Evolutionary conservation across 2,113 vertebrate species (phyloP).

Genomic region (Aegotheles bennettii): DNA sequence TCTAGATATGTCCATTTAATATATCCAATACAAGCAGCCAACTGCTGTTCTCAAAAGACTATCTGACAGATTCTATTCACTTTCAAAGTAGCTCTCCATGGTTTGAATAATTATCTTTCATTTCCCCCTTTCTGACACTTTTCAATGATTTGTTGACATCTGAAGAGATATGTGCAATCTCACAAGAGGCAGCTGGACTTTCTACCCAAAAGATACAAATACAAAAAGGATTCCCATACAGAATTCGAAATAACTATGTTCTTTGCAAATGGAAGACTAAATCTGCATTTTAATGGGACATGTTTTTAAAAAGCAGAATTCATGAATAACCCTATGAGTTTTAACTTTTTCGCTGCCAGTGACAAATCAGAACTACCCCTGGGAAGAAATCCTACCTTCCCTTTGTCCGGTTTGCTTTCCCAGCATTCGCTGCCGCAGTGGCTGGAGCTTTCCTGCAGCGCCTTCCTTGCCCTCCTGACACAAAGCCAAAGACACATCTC

Average conservation of each 20-base stretch:
- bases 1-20: conserved; percentile 76
- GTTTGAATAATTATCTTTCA: conserved; percentile 77
- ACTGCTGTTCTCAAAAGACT: conserved; percentile 77
- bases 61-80: conserved; percentile 80
- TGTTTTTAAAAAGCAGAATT: conserved; percentile 60
- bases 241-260: conserved; percentile 77
- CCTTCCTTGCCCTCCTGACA: neutral
- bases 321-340: conserved; percentile 56
- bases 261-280: conserved; percentile 70
- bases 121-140: conserved; percentile 76
- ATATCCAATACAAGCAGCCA: conserved; percentile 68
- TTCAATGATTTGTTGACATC: conserved; percentile 78
- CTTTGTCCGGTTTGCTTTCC: neutral
- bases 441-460: neutral
- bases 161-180: conserved; percentile 76
- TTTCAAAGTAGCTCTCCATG: conserved; percentile 78
- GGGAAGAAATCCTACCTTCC: conserved; percentile 18
- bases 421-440: neutral
- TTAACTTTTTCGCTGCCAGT: conserved; percentile 66
- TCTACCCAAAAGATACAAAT: conserved; percentile 70
- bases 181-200: conserved; percentile 77
- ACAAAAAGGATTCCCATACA: conserved; percentile 77
- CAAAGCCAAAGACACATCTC: neutral
- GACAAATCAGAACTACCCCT: neutral
- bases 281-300: conserved; percentile 76